These are phyloP conservation scores for Calidris pugnax DNA, from an alignment of 2,113 vertebrate species.

Conservation along the genomic window DNA sequence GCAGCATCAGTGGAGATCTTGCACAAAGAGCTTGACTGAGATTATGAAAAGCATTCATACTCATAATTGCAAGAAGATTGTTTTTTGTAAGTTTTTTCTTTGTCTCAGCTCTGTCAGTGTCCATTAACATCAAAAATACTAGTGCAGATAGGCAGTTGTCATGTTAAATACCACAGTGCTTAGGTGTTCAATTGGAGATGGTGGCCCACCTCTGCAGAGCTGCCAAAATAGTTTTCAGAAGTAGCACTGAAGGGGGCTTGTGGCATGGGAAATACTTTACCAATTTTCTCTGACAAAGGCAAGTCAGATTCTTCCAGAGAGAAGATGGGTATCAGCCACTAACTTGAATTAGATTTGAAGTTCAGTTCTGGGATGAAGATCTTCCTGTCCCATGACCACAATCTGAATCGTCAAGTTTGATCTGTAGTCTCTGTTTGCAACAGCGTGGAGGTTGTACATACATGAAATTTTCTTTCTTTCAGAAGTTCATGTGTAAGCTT, in stretches of 20 bases:
- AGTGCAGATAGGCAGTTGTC: fast-evolving
- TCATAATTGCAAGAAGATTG: background rate
- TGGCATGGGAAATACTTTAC: background rate
- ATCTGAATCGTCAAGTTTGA: background rate
- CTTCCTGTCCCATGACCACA: background rate
- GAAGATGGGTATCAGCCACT: background rate
- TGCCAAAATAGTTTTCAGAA: background rate
- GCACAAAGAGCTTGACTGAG: background rate
- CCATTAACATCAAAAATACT: background rate
- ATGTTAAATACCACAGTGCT: background rate
- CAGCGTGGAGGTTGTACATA: background rate
- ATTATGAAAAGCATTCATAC: background rate
- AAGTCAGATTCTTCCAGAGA: background rate
- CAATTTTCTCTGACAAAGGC: background rate
- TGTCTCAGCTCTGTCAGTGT: background rate
- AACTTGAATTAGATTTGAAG: background rate
- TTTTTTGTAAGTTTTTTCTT: background rate
- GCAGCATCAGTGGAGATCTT: background rate
- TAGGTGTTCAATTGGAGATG: background rate
- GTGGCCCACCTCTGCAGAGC: background rate
- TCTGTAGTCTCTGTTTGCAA: background rate
- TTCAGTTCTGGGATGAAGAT: background rate
- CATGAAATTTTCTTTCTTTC: background rate
- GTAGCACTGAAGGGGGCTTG: background rate
- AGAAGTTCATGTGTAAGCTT: background rate